phyloP scores from a whole-genome alignment of 2,888 invertebrate species.

The Tineola bisselliella region DNA sequence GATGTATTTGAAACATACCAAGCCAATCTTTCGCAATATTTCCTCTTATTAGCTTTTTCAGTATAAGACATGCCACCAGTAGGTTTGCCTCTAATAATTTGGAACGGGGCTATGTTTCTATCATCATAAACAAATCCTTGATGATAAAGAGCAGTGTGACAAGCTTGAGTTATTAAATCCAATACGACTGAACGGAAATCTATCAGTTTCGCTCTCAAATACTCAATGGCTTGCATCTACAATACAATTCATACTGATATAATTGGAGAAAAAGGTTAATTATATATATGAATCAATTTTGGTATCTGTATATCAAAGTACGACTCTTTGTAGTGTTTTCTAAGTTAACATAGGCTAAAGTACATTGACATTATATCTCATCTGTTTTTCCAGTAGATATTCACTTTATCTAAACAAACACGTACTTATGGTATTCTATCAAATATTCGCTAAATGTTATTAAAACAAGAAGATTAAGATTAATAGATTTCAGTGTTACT shows the following conservation, averaged over 20 bases:
- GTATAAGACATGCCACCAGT: constrained; percentile 84
- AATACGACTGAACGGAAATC: constrained; percentile 50
- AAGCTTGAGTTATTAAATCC: constrained; percentile 69
- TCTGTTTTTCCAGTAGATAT: no score
- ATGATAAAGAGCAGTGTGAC: constrained; percentile 76
- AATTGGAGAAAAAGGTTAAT: background rate
- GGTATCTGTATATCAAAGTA: no score
- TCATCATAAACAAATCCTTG: constrained; percentile 86
- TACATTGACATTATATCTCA: no score
- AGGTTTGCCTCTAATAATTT: constrained; percentile 66
- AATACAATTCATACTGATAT: constrained; percentile 18
- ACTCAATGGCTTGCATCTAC: constrained; percentile 60
- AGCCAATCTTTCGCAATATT: constrained; percentile 80
- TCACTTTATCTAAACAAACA: no score
- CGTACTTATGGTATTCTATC: no score
- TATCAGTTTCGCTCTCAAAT: constrained; percentile 34
- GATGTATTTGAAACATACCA: no score
- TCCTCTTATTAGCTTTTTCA: constrained; percentile 84
- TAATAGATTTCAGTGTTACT: no score
- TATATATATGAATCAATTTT: no score
- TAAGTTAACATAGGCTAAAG: no score
- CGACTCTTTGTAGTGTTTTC: no score
- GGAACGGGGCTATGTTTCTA: constrained; percentile 56
- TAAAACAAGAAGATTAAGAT: no score
- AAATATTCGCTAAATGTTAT: no score